Percentiles rank a stretch among this genome's conserved stretches.
Evolutionary conservation across 23 tunicate species (phyloP).

Genomic region (Trididemnum clinides): DNA sequence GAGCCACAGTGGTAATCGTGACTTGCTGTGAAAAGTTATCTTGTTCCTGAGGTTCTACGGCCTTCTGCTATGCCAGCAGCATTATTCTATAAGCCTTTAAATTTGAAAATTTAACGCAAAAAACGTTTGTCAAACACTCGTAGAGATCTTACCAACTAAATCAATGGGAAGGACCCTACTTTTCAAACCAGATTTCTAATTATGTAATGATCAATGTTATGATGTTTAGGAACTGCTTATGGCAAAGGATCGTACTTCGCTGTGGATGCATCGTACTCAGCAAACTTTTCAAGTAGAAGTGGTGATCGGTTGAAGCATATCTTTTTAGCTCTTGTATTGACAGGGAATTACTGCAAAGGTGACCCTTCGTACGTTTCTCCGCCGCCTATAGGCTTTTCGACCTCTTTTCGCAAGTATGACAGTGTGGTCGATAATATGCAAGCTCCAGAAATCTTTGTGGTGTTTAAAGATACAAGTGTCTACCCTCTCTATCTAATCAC

Average conservation of each 20-base stretch:
- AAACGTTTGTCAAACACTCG: background rate
- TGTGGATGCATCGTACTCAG: conserved; percentile 32
- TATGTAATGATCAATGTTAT: too few relatives aligned
- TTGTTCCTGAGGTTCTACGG: too few relatives aligned
- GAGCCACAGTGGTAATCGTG: too few relatives aligned
- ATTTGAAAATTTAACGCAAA: too few relatives aligned
- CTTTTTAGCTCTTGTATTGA: conserved; percentile 55
- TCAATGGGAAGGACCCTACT: too few relatives aligned
- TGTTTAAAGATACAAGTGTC: conserved; percentile 54
- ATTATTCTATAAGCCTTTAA: too few relatives aligned
- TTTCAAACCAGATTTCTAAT: too few relatives aligned
- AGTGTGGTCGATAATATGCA: conserved; percentile 38
- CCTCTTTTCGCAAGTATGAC: conserved; percentile 5
- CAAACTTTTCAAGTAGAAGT: background rate
- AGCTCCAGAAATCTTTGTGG: conserved; percentile 44
- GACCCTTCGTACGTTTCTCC: conserved; percentile 15
- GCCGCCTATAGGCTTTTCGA: background rate
- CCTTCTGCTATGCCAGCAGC: too few relatives aligned
- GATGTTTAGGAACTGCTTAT: conserved; percentile 34
- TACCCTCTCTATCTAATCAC: conserved; percentile 57
- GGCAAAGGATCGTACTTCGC: conserved; percentile 61
- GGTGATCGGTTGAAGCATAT: background rate
- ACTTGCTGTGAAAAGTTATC: too few relatives aligned
- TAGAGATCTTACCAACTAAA: too few relatives aligned
- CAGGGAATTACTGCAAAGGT: conserved; percentile 59